Percentiles rank a stretch among this genome's conserved stretches.
phyloP scores from a whole-genome alignment of 2,113 vertebrate genomes.

The Egretta garzetta region DNA sequence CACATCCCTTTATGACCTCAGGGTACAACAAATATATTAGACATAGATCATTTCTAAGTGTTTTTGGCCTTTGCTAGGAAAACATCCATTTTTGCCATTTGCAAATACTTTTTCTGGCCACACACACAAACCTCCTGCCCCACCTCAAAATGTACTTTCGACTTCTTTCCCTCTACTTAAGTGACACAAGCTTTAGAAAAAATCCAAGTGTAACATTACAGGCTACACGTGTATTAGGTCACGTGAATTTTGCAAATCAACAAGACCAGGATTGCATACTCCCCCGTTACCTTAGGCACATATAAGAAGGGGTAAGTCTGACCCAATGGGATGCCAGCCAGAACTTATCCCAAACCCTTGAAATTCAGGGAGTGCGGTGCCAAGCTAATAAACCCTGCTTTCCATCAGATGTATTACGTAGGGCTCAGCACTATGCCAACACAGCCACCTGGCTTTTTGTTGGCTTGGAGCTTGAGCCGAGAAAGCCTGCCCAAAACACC shows the following conservation, averaged over 20 bases:
- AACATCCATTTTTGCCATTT: constrained; percentile 50
- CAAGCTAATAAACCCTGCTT: background rate
- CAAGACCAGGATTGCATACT: background rate
- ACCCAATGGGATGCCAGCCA: constrained; percentile 32
- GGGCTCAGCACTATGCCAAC: background rate
- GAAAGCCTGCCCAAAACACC: background rate
- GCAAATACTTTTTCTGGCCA: background rate
- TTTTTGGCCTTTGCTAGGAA: constrained; percentile 46
- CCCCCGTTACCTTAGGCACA: background rate
- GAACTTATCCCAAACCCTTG: background rate
- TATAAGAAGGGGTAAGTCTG: background rate
- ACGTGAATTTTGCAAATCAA: background rate
- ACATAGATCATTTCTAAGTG: constrained; percentile 67
- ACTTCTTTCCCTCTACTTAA: background rate
- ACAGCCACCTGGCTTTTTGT: background rate
- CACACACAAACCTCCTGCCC: background rate
- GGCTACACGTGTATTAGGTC: background rate
- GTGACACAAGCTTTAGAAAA: background rate
- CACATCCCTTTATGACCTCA: constrained; percentile 37
- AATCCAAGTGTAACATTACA: rapidly evolving
- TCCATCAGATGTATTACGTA: background rate
- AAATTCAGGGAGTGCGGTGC: background rate
- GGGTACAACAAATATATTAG: constrained; percentile 5
- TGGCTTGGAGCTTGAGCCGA: background rate
- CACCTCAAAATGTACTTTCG: background rate